Evolutionary conservation across 2,113 vertebrate genomes (phyloP), one percentile per base, ranked within the genome.

Genomic region (Aegotheles bennettii): DNA sequence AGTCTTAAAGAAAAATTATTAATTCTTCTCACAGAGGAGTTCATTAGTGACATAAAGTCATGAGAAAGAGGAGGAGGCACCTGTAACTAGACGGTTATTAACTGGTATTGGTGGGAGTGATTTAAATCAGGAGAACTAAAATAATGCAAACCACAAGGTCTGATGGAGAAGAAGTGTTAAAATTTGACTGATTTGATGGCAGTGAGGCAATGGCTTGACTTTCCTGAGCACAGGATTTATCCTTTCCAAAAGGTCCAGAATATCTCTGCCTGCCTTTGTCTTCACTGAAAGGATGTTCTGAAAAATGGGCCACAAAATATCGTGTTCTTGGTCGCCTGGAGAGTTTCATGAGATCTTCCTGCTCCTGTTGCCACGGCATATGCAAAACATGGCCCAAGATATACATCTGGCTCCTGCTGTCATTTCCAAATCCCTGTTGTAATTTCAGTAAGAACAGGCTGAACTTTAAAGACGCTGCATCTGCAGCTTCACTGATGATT

Each of bases 21-120:
- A 79, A 90, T 89, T 94, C 63, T 74, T 86, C 84, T 89, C 89
- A 78, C 71, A 92, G 91, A 67, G 68, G 68, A 89, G 64, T 93
- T 95, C 43, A 56, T 92, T 95, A 71, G 64, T 89, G 89, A 59
- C 64, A 76, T 48, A 56, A 94, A 93, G 60, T 59, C 86, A 86
- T 69, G 60, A 92, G 86, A 78, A 90, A 90, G 47, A 86, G 59
- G 48, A 93, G 75, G 78, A 67, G 36, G 38, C 38, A 38, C 90
- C 67, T 94, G 25, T 69, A 87, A 61, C 28, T 91, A 18, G 14
- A 1, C 61, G 45, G 50, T 86, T 91, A 65, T 89, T 93, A 70
- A 73, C 33, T 61, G 38, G 11, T 50, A 38, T 89, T 85, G 76
- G 17, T 24, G 23, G 57, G 61, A 95, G 53, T 3, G 2, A 57